Conservation (phyloP, 2,888 invertebrate species). For the Nephrotoma guestfalica region DNA sequence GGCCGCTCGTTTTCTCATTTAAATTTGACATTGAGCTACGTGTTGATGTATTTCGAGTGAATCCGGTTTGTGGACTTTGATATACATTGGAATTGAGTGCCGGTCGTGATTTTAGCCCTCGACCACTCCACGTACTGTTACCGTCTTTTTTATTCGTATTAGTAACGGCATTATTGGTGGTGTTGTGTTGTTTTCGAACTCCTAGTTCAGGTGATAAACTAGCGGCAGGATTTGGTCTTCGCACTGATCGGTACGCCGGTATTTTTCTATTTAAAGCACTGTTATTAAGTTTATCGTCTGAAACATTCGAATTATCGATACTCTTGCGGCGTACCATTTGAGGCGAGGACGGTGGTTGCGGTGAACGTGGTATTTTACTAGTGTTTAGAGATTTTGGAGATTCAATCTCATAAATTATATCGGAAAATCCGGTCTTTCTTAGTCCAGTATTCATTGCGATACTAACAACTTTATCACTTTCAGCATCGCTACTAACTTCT, state of each 20-base stretch:
- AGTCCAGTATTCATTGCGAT: slow-evolving; percentile 55
- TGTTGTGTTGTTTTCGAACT: slow-evolving; percentile 23
- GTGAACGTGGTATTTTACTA: slow-evolving; percentile 33
- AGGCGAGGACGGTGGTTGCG: slow-evolving; percentile 27
- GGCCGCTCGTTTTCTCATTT: slow-evolving; percentile 35
- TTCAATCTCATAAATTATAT: slow-evolving; percentile 42
- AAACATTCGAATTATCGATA: slow-evolving; percentile 24
- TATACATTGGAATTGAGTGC: slow-evolving; percentile 50
- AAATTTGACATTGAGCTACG: slow-evolving; percentile 27
- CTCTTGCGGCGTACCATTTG: slow-evolving; percentile 26
- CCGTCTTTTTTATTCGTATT: slow-evolving; percentile 35
- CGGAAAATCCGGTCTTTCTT: slow-evolving; percentile 52
- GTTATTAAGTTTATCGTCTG: slow-evolving; percentile 15
- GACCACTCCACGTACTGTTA: slow-evolving; percentile 62
- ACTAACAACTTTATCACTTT: slow-evolving; percentile 38
- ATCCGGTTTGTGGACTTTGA: slow-evolving; percentile 28
- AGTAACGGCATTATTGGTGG: slow-evolving; percentile 13
- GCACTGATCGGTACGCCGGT: slow-evolving; percentile 30
- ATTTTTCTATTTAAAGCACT: slow-evolving; percentile 25
- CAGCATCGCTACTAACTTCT: slow-evolving; percentile 16
- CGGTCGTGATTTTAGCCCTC: slow-evolving; percentile 31
- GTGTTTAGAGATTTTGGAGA: slow-evolving; percentile 25
- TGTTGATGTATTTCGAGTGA: slow-evolving; percentile 37
- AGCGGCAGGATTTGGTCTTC: slow-evolving; percentile 29
- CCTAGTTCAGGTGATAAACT: slow-evolving; percentile 33